Conservation (phyloP, 2,113 vertebrate species). For the Daboia siamensis region DNA sequence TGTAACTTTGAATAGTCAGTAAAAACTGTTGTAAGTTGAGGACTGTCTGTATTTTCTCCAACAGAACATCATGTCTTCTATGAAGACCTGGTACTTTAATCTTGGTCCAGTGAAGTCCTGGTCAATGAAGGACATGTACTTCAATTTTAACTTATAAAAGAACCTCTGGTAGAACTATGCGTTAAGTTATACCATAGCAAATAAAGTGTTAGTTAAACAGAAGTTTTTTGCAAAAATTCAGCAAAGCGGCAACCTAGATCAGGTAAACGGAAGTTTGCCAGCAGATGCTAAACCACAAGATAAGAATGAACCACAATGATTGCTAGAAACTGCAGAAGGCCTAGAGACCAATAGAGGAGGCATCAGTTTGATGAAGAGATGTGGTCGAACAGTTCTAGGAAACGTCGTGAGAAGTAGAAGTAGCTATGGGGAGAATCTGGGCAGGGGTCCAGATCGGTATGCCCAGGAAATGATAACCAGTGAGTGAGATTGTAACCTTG, state of each 20-base stretch:
- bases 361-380: background rate
- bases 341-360: background rate
- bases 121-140: background rate
- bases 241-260: background rate
- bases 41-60: no score
- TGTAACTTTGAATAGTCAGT: no score
- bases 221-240: background rate
- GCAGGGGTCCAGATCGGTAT: background rate
- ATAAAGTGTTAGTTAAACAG: background rate
- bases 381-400: background rate
- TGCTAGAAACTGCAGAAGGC: background rate
- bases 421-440: background rate
- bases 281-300: background rate
- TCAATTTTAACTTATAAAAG: background rate
- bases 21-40: no score
- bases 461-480: background rate
- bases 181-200: background rate
- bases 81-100: background rate
- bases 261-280: background rate
- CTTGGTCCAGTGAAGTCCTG: background rate
- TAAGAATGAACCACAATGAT: background rate
- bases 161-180: background rate
- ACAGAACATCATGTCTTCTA: background rate
- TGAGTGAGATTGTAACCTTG: background rate
- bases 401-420: background rate